phyloP scores from a whole-genome alignment of 37 sponge, comb jelly and placozoan species.

The Chondrilla cf. caribensis region DNA sequence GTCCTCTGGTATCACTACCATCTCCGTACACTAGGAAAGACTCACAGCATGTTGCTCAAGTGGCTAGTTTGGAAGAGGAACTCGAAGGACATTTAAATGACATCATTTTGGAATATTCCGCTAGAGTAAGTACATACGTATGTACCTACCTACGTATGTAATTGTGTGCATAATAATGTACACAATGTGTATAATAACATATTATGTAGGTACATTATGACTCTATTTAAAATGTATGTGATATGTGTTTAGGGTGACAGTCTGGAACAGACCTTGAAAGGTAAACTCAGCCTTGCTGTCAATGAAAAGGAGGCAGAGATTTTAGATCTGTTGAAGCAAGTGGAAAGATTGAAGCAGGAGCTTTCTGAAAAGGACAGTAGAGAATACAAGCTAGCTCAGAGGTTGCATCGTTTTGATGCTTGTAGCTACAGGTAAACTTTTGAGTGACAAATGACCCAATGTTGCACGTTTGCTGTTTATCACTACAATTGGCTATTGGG shows the following conservation, averaged over 20 bases:
- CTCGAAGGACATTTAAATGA: constrained; percentile 11
- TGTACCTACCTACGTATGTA: too few species aligned
- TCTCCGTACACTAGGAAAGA: constrained; percentile 6
- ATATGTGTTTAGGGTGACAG: not conserved
- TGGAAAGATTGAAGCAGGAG: not conserved
- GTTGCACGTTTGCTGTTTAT: too few species aligned
- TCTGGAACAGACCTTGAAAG: not conserved
- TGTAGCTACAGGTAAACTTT: too few species aligned
- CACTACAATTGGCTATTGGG: too few species aligned
- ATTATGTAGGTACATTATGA: too few species aligned
- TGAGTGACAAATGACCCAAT: too few species aligned
- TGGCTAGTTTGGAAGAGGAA: constrained; percentile 7
- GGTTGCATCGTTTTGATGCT: too few species aligned
- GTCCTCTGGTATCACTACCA: too few species aligned
- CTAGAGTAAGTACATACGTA: not conserved
- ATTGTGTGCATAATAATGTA: too few species aligned
- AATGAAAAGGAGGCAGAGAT: not conserved
- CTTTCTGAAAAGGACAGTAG: not conserved
- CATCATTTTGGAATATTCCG: not conserved
- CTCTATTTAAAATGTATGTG: too few species aligned
- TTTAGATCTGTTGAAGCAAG: not conserved
- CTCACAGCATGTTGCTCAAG: constrained; percentile 18
- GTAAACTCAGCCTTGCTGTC: not conserved
- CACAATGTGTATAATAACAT: too few species aligned
- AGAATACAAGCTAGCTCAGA: not conserved